These are phyloP conservation scores for Diadegma fenestrale DNA, from an alignment of 2,888 invertebrate genomes.

Conservation along the genomic window DNA sequence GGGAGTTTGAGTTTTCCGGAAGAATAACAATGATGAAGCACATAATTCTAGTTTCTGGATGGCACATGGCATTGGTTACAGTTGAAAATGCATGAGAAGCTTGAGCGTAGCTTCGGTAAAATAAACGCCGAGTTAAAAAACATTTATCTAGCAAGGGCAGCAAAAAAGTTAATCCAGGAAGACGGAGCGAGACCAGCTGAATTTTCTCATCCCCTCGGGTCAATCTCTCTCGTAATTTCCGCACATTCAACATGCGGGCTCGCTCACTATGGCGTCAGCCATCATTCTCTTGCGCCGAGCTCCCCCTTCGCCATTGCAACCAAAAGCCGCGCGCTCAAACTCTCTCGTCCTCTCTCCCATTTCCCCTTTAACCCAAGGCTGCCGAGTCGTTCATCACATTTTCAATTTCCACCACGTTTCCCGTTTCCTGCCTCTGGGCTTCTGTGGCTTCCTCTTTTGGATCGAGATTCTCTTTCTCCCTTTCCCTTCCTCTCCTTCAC, in stretches of 20 bases:
- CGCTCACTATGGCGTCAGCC: constrained; percentile 37
- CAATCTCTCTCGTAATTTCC: constrained; percentile 70
- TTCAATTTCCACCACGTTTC: constrained; percentile 85
- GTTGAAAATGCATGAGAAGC: constrained; percentile 18
- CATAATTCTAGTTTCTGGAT: neutral
- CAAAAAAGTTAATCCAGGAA: constrained; percentile 62
- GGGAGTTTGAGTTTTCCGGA: neutral
- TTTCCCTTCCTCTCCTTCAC: constrained; percentile 6
- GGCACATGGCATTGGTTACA: constrained; percentile 1
- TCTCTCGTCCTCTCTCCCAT: constrained; percentile 65
- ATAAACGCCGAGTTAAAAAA: constrained; percentile 46
- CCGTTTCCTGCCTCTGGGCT: constrained; percentile 80
- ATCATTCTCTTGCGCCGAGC: constrained; percentile 25
- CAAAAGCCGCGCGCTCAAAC: constrained; percentile 65
- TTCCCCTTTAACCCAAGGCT: constrained; percentile 72
- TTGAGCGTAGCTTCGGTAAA: constrained; percentile 28
- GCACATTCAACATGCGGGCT: constrained; percentile 45
- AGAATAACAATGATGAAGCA: neutral
- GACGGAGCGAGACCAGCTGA: constrained; percentile 44
- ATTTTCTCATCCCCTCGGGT: constrained; percentile 42
- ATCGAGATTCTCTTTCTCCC: constrained; percentile 11
- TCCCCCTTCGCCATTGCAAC: constrained; percentile 68
- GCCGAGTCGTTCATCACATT: constrained; percentile 82
- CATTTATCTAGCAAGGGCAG: constrained; percentile 35
- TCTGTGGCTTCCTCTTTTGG: constrained; percentile 63